Evolutionary conservation across 2,113 vertebrate species (phyloP).

Genomic region (Pristiophorus japonicus): DNA sequence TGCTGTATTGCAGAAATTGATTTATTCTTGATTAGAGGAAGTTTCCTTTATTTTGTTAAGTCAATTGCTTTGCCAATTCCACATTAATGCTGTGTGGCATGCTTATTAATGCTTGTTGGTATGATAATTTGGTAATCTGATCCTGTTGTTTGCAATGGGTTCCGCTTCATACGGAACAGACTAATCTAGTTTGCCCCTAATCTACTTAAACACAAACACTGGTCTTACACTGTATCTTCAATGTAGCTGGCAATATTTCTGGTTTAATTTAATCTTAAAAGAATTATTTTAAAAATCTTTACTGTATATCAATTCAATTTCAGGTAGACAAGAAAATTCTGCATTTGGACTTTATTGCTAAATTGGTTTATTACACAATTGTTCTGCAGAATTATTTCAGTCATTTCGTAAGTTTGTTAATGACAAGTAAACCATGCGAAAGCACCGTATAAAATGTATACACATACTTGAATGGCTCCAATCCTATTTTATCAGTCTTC

Average conservation of each 20-base stretch:
- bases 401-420: background rate
- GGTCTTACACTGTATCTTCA: slow-evolving; percentile 31
- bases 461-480: too few relatives aligned
- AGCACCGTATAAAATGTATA: too few relatives aligned
- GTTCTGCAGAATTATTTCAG: background rate
- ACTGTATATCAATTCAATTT: background rate
- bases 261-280: background rate
- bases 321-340: background rate
- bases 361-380: background rate
- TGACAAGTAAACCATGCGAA: background rate
- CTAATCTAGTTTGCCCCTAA: background rate
- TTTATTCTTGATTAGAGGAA: slow-evolving; percentile 38
- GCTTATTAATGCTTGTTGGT: slow-evolving; percentile 35
- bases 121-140: slow-evolving; percentile 34
- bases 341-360: background rate
- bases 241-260: background rate
- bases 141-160: slow-evolving; percentile 8
- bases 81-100: slow-evolving; percentile 5
- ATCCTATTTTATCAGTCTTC: background rate
- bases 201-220: slow-evolving; percentile 22
- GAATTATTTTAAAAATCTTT: background rate
- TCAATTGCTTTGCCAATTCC: slow-evolving; percentile 24
- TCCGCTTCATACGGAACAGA: background rate
- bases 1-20: slow-evolving; percentile 36
- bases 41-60: slow-evolving; percentile 36